Percentiles rank a stretch among this genome's conserved stretches.
phyloP scores from a whole-genome alignment of 2,888 invertebrate genomes.

The Dynastes maya region DNA sequence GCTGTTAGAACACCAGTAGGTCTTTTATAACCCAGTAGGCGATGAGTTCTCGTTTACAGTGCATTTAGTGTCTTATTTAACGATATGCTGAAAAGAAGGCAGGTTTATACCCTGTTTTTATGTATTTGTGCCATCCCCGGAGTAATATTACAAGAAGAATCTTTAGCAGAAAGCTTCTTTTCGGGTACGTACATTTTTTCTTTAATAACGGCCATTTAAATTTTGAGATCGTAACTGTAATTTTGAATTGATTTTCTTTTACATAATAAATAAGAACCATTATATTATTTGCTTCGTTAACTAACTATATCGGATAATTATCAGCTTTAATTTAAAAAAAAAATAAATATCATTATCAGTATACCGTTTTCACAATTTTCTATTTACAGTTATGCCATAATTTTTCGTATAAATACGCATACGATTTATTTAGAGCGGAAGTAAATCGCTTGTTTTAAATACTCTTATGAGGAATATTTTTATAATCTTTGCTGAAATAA shows the following conservation, averaged over 20 bases:
- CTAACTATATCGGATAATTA: no score
- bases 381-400: no score
- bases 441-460: no score
- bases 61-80: constrained; percentile 56
- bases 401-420: no score
- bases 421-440: no score
- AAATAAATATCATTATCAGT: background rate
- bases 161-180: constrained; percentile 86
- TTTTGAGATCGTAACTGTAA: background rate
- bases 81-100: constrained; percentile 57
- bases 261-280: no score
- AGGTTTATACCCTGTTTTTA: constrained; percentile 58
- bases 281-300: no score
- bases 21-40: constrained; percentile 57
- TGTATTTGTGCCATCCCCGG: constrained; percentile 61
- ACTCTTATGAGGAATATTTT: no score
- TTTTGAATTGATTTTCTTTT: background rate
- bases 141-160: constrained; percentile 78
- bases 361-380: background rate
- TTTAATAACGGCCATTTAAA: constrained; percentile 1
- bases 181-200: constrained; percentile 77
- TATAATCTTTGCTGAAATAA: background rate
- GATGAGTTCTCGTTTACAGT: constrained; percentile 64
- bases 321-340: no score
- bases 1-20: constrained; percentile 58